Evolutionary conservation across 2,888 invertebrate species (phyloP).

Genomic region (Nebria salina): DNA sequence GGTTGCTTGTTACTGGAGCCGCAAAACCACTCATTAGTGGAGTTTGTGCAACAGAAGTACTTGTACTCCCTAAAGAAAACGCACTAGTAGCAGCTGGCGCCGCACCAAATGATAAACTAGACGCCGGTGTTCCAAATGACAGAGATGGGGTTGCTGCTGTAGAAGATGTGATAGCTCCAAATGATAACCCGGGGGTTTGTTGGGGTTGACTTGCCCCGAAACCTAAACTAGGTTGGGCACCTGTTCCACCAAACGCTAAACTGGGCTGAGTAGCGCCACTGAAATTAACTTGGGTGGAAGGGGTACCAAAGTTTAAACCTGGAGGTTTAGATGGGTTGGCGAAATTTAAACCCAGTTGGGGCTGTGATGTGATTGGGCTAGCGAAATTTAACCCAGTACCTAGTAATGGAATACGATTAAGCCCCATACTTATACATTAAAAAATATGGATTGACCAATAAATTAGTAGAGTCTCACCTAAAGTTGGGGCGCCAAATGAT

Average conservation of each 20-base stretch:
- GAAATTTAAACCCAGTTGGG: constrained; percentile 39
- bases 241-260: constrained; percentile 52
- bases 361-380: constrained; percentile 48
- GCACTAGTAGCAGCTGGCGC: constrained; percentile 47
- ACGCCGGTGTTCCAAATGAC: constrained; percentile 52
- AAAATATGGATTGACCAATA: not conserved
- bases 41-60: constrained; percentile 49
- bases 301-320: constrained; percentile 53
- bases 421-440: constrained; percentile 25
- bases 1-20: constrained; percentile 31
- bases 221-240: constrained; percentile 53
- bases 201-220: constrained; percentile 52
- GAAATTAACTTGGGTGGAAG: constrained; percentile 52
- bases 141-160: constrained; percentile 23
- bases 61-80: constrained; percentile 49
- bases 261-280: constrained; percentile 51
- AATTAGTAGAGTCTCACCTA: constrained; percentile 43
- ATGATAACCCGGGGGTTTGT: constrained; percentile 54
- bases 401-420: constrained; percentile 48
- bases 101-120: constrained; percentile 54
- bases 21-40: constrained; percentile 45
- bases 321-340: constrained; percentile 48
- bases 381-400: constrained; percentile 51
- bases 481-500: constrained; percentile 55
- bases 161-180: constrained; percentile 54